A percentile compares a stretch with the other conserved stretches of the same genome.
These are phyloP conservation scores for Cheilosia variabilis DNA, from an alignment of 2,888 invertebrate genomes.

Conservation along the genomic window DNA sequence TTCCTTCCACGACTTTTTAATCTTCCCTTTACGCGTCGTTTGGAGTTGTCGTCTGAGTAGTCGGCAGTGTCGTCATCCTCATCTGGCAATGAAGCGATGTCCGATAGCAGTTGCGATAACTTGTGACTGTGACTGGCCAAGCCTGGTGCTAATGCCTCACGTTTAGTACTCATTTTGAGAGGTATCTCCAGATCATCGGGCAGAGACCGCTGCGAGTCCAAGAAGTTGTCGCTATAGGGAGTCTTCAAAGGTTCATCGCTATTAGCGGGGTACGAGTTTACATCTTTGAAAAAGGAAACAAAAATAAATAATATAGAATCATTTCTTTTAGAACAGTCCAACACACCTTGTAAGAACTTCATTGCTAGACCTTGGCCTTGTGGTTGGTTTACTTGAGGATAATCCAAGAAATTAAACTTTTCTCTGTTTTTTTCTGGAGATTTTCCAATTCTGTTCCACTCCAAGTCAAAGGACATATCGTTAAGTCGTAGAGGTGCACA, in stretches of 20 bases:
- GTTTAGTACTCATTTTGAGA: slow-evolving; percentile 44
- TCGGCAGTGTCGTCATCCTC: slow-evolving; percentile 24
- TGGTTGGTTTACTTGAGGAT: neutral
- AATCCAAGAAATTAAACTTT: slow-evolving; percentile 28
- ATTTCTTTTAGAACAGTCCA: neutral
- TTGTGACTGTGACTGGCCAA: slow-evolving; percentile 25
- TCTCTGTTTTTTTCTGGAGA: slow-evolving; percentile 20
- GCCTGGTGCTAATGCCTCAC: slow-evolving; percentile 47
- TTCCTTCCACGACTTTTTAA: slow-evolving; percentile 21
- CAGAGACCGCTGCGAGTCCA: slow-evolving; percentile 41
- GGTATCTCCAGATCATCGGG: slow-evolving; percentile 25
- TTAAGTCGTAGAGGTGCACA: slow-evolving; percentile 72
- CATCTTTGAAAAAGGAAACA: slow-evolving; percentile 11
- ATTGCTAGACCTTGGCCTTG: slow-evolving; percentile 40
- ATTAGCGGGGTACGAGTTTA: slow-evolving; percentile 23
- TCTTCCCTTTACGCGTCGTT: slow-evolving; percentile 36
- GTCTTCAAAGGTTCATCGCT: slow-evolving; percentile 29
- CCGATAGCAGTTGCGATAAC: slow-evolving; percentile 23
- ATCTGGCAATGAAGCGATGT: slow-evolving; percentile 41
- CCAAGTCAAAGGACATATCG: slow-evolving; percentile 72
- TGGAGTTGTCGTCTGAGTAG: neutral
- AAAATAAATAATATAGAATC: neutral
- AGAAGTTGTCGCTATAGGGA: slow-evolving; percentile 45
- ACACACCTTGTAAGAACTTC: slow-evolving; percentile 54
- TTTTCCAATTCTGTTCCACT: slow-evolving; percentile 64